Base-by-base conservation (phyloP, 2,888 invertebrate genomes). In the Cheilosia vulpina region DNA sequence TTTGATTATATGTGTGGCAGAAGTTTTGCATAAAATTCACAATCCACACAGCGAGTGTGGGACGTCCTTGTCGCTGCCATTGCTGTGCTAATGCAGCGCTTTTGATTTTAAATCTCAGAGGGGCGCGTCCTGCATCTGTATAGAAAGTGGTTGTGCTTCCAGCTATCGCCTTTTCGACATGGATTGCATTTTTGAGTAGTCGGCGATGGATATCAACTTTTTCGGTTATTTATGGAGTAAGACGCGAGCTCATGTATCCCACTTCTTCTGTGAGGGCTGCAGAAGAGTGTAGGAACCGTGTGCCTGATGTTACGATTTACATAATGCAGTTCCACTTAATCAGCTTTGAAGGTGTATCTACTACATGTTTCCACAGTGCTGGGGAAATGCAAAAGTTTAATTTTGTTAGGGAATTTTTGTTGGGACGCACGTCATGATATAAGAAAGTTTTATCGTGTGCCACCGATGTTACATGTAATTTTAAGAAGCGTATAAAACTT, bases 281-380 rank as follows among this genome's bases (percentile, higher is more conserved):
- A n/a, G 66, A 11, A 21, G 24, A 57, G 65, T 27, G 31, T 31
- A 0, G 7, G 31, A 9, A 7, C 31, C 9, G 31, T 31, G 34
- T 50, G 69, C 69, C 75, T 75, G 69, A 71, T 80, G 80, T 75
- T 75, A 15, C 50, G 68, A 83, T 83, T 83, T 79, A 45, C 84
- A 84, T 80, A 84, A 84, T 80, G 75, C 71, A 80, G 80, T 84
- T 84, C 52, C 65, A 57, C 57, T 65, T 75, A 79, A 81, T 81
- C 76, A 76, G 76, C 50, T 68, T 60, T 68, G 66, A 55, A 21
- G 47, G 63, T 57, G 55, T 63, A 1, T 57, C 50, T 63, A 34
- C 7, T 31, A 50, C 19, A 57, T 53, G 24, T 3, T 75, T 38
- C 27, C 52, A 38, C 31, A 43, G 63, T 15, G 53, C 34, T 9